Evolutionary conservation across 2,113 vertebrate genomes (phyloP), one percentile per base, ranked within the genome.

Genomic region (Aepyceros melampus): DNA sequence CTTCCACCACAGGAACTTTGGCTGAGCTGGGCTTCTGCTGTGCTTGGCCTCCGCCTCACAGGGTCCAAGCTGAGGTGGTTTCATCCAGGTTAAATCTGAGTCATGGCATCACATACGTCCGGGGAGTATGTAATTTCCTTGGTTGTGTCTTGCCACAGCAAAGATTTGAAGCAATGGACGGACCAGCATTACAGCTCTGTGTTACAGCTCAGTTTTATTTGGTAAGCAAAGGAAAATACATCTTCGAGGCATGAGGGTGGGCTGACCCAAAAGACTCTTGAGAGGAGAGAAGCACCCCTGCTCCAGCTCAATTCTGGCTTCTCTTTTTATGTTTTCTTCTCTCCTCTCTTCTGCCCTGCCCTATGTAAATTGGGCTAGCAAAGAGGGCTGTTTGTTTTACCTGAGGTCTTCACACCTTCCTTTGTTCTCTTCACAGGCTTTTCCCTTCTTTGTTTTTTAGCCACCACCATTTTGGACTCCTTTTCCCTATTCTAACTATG

Each of bases 121-220:
- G 5, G n/a, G n/a, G n/a, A 40, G 67, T 71, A 40, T 71, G 19
- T 12, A 36, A 23, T 71, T 71, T 71, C 67, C n/a, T 71, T 36
- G n/a, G 67, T 40, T 40, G 10, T 71, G 67, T 71, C n/a, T 40
- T 2, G 0, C 67, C 19, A 71, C 67, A 40, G 67, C 67, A 71
- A 40, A 71, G 21, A 71, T 71, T 40, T 40, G 67, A 71, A 71
- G 67, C 67, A 71, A 40, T 0, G 5, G n/a, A 36, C 0, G 0
- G n/a, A 40, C 67, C 67, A 71, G 5, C 2, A 23, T 40, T 40
- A 40, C 67, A 40, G n/a, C n/a, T 71, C n/a, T 0, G 5, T 67
- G 64, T 71, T 40, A 23, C 5, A 71, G n/a, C 67, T 71, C 67
- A 23, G 19, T 40, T 40, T 71, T 71, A 71, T 71, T 71, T 71